Evolutionary conservation across 2,113 vertebrate species (phyloP).

Genomic region (Spea multiplicata): DNA sequence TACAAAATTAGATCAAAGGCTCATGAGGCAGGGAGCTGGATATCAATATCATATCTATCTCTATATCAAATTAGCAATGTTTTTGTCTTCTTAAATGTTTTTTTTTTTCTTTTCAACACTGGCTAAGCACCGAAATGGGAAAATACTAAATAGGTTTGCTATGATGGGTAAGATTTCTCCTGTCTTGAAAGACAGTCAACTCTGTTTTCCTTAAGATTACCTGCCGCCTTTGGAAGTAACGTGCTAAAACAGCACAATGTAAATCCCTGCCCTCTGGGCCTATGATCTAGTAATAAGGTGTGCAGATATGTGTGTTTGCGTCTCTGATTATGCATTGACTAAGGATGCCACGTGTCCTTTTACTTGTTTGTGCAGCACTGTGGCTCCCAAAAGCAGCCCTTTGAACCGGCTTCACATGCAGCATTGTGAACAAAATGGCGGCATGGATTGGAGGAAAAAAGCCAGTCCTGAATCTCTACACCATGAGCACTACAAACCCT

Average conservation of each 20-base stretch:
- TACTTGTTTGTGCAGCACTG: not conserved
- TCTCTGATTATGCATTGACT: not conserved
- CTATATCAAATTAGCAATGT: too few species aligned
- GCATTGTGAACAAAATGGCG: constrained; percentile 74
- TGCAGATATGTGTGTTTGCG: not conserved
- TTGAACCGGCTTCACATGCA: constrained; percentile 66
- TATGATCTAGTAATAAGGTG: not conserved
- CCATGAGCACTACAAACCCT: constrained; percentile 64
- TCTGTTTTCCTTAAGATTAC: too few species aligned
- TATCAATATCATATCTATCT: too few species aligned
- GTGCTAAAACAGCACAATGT: not conserved
- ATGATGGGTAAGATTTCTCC: too few species aligned
- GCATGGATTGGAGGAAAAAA: constrained; percentile 78
- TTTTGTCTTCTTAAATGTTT: too few species aligned
- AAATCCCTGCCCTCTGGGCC: not conserved
- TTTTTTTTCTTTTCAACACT: too few species aligned
- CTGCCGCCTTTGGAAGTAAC: not conserved
- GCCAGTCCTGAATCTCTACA: constrained; percentile 60
- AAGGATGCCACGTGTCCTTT: not conserved
- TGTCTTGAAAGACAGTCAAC: too few species aligned
- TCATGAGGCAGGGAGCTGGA: too few species aligned
- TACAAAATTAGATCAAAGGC: too few species aligned
- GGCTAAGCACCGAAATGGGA: too few species aligned
- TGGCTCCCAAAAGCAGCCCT: constrained; percentile 65
- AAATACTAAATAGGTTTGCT: too few species aligned